Evolutionary conservation across 2,888 invertebrate genomes (phyloP).

Genomic region (Temnothorax rugatulus): DNA sequence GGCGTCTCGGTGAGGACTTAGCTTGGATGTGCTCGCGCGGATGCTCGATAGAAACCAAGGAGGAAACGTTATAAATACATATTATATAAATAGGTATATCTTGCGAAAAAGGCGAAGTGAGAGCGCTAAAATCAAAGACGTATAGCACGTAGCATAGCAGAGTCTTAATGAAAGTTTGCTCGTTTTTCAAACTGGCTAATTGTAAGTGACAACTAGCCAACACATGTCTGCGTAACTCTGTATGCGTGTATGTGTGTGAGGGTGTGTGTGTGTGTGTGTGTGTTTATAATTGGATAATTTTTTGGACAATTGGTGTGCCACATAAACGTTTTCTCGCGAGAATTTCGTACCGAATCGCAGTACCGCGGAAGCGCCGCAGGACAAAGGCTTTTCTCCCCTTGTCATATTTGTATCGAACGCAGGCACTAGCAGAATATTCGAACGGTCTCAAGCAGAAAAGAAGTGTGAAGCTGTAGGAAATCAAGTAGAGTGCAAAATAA

Average conservation of each 20-base stretch:
- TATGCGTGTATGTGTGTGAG: neutral
- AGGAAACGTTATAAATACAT: constrained; percentile 42
- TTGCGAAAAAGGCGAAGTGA: constrained; percentile 71
- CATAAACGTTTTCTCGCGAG: constrained; percentile 1
- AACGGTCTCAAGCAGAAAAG: constrained; percentile 53
- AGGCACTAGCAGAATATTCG: constrained; percentile 51
- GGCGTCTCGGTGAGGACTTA: constrained; percentile 21
- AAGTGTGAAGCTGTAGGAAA: constrained; percentile 51
- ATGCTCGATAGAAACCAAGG: constrained; percentile 40
- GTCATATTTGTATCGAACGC: constrained; percentile 33
- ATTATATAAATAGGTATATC: constrained; percentile 45
- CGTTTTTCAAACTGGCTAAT: constrained; percentile 43
- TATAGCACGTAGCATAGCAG: constrained; percentile 71
- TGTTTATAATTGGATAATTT: constrained; percentile 10
- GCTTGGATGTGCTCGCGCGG: constrained; percentile 35
- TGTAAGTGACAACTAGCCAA: constrained; percentile 40
- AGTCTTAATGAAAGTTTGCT: constrained; percentile 59
- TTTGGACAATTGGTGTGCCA: neutral
- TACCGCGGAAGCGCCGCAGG: constrained; percentile 5
- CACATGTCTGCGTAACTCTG: constrained; percentile 28
- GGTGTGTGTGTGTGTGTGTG: neutral
- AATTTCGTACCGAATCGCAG: neutral
- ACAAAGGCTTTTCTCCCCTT: constrained; percentile 30
- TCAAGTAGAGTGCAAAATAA: constrained; percentile 51
- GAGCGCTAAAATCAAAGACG: constrained; percentile 65